phyloP scores from a whole-genome alignment of 2,113 vertebrate genomes.

The Aegotheles bennettii region DNA sequence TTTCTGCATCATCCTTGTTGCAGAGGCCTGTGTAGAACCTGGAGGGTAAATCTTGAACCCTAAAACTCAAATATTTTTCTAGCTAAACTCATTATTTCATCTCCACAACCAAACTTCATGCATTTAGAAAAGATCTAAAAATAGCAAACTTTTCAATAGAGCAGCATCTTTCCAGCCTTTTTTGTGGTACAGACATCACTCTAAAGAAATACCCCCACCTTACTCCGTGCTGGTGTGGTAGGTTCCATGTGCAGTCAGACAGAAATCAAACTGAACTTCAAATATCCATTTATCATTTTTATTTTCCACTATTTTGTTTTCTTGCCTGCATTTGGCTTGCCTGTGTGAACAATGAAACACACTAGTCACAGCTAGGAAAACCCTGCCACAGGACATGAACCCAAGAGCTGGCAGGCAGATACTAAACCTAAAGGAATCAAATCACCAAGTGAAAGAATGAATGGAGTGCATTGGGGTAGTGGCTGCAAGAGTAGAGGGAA shows the following conservation, averaged over 20 bases:
- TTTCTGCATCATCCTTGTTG: background rate
- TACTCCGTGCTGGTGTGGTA: background rate
- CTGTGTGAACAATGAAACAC: background rate
- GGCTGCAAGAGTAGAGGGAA: background rate
- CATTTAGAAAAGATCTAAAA: background rate
- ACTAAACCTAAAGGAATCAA: background rate
- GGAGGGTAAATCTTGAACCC: background rate
- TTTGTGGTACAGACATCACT: background rate
- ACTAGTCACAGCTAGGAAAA: background rate
- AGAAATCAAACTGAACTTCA: background rate
- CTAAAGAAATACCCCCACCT: background rate
- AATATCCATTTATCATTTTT: background rate
- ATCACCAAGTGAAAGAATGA: background rate
- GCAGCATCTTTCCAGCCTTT: background rate
- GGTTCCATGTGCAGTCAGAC: background rate
- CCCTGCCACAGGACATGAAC: background rate
- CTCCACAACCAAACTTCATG: background rate
- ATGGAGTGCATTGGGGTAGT: background rate
- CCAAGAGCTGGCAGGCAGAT: background rate
- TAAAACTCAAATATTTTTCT: background rate
- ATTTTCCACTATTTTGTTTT: background rate
- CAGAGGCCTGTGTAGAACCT: background rate
- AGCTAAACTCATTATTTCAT: background rate
- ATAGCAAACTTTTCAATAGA: background rate
- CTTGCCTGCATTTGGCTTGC: background rate